phyloP scores from a whole-genome alignment of 2,113 vertebrate species.

The Notothenia rossii region DNA sequence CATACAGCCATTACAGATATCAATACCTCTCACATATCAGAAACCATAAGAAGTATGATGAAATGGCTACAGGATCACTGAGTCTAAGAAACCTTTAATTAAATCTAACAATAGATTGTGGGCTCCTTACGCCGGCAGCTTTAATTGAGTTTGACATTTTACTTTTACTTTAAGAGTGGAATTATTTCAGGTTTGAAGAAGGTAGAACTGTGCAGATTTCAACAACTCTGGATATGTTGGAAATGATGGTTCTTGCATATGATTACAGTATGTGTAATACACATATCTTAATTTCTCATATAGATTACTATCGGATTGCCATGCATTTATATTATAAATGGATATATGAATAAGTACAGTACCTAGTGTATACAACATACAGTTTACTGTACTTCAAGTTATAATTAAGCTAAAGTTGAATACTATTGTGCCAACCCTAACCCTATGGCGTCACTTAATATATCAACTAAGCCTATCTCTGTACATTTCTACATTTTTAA shows the following conservation, averaged over 20 bases:
- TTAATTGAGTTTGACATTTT: conserved; percentile 47
- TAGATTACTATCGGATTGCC: not conserved
- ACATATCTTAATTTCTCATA: too few species aligned
- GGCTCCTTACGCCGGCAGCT: not conserved
- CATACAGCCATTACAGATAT: conserved; percentile 17
- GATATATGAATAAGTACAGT: not conserved
- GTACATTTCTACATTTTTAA: too few species aligned
- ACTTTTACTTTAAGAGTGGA: not conserved
- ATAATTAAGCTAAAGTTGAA: too few species aligned
- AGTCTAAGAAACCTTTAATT: conserved; percentile 30
- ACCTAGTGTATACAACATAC: too few species aligned
- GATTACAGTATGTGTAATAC: not conserved
- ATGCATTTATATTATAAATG: not conserved
- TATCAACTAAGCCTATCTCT: too few species aligned
- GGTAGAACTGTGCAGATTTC: not conserved
- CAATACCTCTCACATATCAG: conserved; percentile 41
- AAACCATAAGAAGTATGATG: not conserved
- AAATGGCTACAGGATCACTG: conserved; percentile 4
- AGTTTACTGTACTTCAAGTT: too few species aligned
- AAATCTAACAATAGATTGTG: conserved; percentile 10
- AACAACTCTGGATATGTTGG: not conserved
- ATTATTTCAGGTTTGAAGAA: not conserved
- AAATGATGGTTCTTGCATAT: not conserved
- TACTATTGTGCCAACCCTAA: too few species aligned
- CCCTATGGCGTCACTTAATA: too few species aligned